Evolutionary conservation across 2,113 vertebrate genomes (phyloP).

Genomic region (Dipodomys ordii): DNA sequence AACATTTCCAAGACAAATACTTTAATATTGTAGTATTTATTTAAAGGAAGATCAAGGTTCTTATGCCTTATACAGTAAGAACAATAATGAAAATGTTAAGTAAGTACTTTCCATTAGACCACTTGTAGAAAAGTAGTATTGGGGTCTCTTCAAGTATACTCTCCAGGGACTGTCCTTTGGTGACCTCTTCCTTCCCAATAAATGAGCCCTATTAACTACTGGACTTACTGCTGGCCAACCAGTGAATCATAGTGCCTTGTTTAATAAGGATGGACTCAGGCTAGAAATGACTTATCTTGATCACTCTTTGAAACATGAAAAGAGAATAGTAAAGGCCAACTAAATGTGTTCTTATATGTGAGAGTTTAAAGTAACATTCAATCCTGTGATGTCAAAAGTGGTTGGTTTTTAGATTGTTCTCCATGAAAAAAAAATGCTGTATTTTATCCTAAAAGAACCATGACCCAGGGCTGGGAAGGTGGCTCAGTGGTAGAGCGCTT

Average conservation of each 20-base stretch:
- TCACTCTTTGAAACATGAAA: conserved; percentile 21
- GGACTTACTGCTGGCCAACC: not conserved
- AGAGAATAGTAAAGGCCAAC: conserved; percentile 7
- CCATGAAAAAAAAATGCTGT: conserved; percentile 1
- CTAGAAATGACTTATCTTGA: not conserved
- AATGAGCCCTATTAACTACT: not conserved
- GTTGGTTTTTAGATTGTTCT: not conserved
- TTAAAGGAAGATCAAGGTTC: not conserved
- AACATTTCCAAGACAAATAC: conserved; percentile 18
- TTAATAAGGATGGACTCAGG: not conserved
- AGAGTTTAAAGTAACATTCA: not conserved
- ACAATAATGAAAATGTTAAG: not conserved
- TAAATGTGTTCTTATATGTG: not conserved
- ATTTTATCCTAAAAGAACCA: conserved; percentile 13
- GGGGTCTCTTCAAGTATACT: not conserved
- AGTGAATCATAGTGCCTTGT: not conserved
- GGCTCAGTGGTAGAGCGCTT: too few relatives aligned
- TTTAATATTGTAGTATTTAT: not conserved
- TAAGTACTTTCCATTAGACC: not conserved
- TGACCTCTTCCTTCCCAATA: not conserved
- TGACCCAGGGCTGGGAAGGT: not conserved
- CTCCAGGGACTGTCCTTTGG: not conserved
- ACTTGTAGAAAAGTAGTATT: not conserved
- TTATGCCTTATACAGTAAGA: not conserved
- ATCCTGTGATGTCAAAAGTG: not conserved